These are phyloP conservation scores for Lucinisca nassula DNA, from an alignment of 2,888 invertebrate species.

Conservation along the genomic window DNA sequence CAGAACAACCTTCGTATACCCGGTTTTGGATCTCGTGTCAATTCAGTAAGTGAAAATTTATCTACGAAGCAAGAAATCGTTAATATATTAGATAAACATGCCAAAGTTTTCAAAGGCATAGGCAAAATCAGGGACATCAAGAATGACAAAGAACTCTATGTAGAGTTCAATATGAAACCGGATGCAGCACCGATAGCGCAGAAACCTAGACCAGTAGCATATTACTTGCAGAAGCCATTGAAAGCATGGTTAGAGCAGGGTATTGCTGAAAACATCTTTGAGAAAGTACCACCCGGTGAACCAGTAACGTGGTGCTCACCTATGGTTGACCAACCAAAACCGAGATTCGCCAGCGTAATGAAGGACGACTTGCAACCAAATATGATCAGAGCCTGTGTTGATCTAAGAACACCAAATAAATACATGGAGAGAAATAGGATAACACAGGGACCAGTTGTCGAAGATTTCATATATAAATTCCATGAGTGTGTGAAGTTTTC, in stretches of 20 bases:
- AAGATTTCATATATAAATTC: slow-evolving; percentile 47
- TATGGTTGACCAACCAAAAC: slow-evolving; percentile 7
- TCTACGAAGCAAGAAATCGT: background rate
- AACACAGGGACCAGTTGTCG: slow-evolving; percentile 36
- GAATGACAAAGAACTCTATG: slow-evolving; percentile 8
- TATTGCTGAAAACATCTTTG: background rate
- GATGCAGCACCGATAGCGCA: background rate
- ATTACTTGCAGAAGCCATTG: slow-evolving; percentile 1
- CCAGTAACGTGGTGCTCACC: slow-evolving; percentile 11
- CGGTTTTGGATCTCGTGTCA: background rate
- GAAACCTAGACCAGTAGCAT: slow-evolving; percentile 6
- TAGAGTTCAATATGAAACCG: background rate
- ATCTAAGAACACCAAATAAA: slow-evolving; percentile 9
- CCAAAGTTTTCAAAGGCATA: background rate
- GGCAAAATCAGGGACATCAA: background rate
- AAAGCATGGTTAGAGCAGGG: slow-evolving; percentile 11
- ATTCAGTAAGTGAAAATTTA: background rate
- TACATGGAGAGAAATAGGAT: slow-evolving; percentile 32
- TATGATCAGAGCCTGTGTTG: slow-evolving; percentile 5
- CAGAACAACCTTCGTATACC: background rate
- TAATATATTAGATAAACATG: background rate
- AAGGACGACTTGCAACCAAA: slow-evolving; percentile 1
- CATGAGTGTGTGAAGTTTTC: slow-evolving; percentile 24
- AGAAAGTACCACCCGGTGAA: background rate
- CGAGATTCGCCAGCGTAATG: background rate